Evolutionary conservation across 2,113 vertebrate genomes (phyloP).

Genomic region (Nannobrachium achirus): DNA sequence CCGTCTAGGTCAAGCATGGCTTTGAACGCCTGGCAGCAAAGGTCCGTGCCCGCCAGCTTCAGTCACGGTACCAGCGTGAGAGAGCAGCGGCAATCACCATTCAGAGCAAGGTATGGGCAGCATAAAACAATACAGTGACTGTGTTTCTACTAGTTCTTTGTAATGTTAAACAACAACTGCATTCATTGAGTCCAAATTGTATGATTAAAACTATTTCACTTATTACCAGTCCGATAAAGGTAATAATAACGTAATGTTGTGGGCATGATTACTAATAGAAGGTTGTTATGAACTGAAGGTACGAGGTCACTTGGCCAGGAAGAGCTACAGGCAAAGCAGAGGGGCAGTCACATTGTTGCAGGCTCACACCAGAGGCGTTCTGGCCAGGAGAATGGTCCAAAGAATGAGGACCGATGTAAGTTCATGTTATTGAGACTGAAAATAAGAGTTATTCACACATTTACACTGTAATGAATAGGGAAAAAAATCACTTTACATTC

Average conservation of each 20-base stretch:
- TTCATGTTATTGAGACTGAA: background rate
- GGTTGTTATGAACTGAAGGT: constrained; percentile 54
- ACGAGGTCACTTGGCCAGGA: constrained; percentile 81
- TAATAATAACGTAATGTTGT: background rate
- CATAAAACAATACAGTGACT: background rate
- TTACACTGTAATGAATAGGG: too few relatives aligned
- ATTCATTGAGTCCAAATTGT: too few relatives aligned
- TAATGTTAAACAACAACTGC: too few relatives aligned
- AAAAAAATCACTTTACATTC: too few relatives aligned
- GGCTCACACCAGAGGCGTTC: constrained; percentile 80
- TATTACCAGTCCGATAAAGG: too few relatives aligned
- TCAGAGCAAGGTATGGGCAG: constrained; percentile 73
- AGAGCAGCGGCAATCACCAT: constrained; percentile 69
- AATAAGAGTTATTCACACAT: background rate
- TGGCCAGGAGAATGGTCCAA: constrained; percentile 68
- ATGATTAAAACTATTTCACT: too few relatives aligned
- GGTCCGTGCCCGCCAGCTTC: constrained; percentile 71
- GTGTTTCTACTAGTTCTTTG: background rate
- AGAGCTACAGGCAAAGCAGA: constrained; percentile 67
- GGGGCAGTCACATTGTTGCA: constrained; percentile 81
- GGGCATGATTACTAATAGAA: background rate
- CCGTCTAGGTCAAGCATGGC: constrained; percentile 77
- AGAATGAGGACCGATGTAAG: constrained; percentile 73
- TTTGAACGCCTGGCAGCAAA: constrained; percentile 85
- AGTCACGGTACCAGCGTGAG: constrained; percentile 67